These are phyloP conservation scores for Leptarthrus brevirostris DNA, from an alignment of 2,888 invertebrate genomes.

Conservation along the genomic window DNA sequence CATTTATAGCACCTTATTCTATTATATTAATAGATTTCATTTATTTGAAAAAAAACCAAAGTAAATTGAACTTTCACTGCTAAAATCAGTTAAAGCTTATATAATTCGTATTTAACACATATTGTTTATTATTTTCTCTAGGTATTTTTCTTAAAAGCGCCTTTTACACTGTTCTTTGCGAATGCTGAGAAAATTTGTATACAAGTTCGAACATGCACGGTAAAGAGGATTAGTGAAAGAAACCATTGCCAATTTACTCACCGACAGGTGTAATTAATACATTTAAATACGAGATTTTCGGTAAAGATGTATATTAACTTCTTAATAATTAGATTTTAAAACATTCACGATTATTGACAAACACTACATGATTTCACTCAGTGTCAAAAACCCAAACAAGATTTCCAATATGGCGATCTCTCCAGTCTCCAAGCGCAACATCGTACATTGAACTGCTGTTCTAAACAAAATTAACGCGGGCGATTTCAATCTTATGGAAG, in stretches of 20 bases:
- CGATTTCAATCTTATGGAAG: too few relatives aligned
- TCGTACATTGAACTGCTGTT: constrained; percentile 25
- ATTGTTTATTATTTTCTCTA: neutral
- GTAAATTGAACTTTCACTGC: too few relatives aligned
- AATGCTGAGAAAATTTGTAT: neutral
- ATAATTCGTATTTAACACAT: too few relatives aligned
- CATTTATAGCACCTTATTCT: too few relatives aligned
- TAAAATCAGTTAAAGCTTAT: too few relatives aligned
- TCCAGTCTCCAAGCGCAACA: constrained; percentile 51
- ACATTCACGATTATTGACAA: constrained; percentile 47
- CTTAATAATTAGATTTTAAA: constrained; percentile 8
- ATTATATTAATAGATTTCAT: too few relatives aligned
- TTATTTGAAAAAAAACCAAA: too few relatives aligned
- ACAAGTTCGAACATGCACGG: neutral
- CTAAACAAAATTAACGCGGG: too few relatives aligned
- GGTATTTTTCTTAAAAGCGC: neutral
- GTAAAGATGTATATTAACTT: neutral
- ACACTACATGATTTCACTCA: constrained; percentile 55
- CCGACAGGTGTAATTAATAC: constrained; percentile 22
- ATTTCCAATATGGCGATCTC: constrained; percentile 56
- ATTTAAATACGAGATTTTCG: neutral
- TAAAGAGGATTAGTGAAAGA: constrained; percentile 16
- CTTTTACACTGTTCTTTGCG: too few relatives aligned
- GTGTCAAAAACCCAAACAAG: constrained; percentile 57
- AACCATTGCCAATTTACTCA: neutral